Conservation (phyloP, 2,113 vertebrate species). For the Scomber japonicus region DNA sequence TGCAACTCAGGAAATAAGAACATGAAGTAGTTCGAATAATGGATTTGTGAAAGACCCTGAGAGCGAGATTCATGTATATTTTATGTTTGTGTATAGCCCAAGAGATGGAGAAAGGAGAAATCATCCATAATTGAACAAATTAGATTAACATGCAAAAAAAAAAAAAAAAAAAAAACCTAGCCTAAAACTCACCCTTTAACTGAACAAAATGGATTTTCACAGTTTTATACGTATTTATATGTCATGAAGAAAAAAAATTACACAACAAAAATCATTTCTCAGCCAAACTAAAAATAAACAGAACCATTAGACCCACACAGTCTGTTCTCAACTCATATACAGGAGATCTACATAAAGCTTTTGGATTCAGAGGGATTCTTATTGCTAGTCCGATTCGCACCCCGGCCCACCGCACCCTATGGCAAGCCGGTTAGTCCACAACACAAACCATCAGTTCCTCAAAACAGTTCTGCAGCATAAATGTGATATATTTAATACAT, state of each 20-base stretch:
- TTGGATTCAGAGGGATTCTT: constrained; percentile 92
- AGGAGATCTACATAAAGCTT: constrained; percentile 94
- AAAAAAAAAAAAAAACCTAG: constrained; percentile 81
- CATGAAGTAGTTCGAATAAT: constrained; percentile 82
- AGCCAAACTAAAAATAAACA: constrained; percentile 88
- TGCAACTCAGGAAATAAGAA: constrained; percentile 88
- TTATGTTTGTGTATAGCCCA: constrained; percentile 77
- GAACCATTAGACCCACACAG: constrained; percentile 85
- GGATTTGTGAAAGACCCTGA: constrained; percentile 95
- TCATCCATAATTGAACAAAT: constrained; percentile 86
- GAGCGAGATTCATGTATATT: constrained; percentile 83
- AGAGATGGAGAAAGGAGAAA: constrained; percentile 69
- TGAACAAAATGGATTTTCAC: constrained; percentile 95
- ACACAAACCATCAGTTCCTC: constrained; percentile 69
- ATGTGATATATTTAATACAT: constrained; percentile 86
- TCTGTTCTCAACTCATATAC: constrained; percentile 82
- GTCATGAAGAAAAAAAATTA: constrained; percentile 55
- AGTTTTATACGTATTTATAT: constrained; percentile 91
- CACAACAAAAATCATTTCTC: constrained; percentile 82
- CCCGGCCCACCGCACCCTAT: constrained; percentile 32
- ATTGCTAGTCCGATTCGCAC: constrained; percentile 86
- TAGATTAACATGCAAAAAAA: constrained; percentile 94
- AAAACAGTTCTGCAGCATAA: constrained; percentile 85
- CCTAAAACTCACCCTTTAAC: constrained; percentile 95
- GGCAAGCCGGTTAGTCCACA: constrained; percentile 50